Conservation (phyloP, 2,113 vertebrate species). For the Gymnogyps californianus region DNA sequence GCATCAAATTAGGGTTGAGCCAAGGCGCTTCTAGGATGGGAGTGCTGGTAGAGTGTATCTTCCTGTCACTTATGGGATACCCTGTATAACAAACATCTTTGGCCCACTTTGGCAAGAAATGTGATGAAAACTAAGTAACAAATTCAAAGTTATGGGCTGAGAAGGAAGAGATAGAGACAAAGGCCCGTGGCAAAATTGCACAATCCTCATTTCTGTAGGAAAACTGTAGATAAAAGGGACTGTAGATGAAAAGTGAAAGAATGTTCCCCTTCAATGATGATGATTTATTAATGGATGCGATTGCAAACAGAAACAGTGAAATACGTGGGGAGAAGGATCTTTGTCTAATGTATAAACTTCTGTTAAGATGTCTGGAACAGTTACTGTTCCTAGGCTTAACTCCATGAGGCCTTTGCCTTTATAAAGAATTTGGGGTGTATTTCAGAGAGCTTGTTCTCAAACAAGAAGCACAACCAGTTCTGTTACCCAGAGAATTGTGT, state of each 20-base stretch:
- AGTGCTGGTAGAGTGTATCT: neutral
- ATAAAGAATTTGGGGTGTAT: neutral
- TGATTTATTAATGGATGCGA: neutral
- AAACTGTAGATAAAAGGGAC: neutral
- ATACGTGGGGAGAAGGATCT: neutral
- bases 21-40: neutral
- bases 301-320: neutral
- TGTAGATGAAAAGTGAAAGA: neutral
- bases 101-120: neutral
- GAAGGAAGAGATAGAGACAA: neutral
- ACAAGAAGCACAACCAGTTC: rapidly evolving
- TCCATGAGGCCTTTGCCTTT: neutral
- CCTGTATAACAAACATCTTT: neutral
- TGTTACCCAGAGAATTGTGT: neutral
- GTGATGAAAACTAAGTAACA: neutral
- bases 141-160: neutral
- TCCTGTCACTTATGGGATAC: neutral
- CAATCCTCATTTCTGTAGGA: neutral
- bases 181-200: neutral
- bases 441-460: neutral
- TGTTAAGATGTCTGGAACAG: neutral
- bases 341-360: neutral
- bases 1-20: neutral
- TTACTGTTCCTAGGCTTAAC: neutral
- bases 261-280: neutral